Evolutionary conservation across 2,113 vertebrate species (phyloP).

Genomic region (Narcine bancroftii): DNA sequence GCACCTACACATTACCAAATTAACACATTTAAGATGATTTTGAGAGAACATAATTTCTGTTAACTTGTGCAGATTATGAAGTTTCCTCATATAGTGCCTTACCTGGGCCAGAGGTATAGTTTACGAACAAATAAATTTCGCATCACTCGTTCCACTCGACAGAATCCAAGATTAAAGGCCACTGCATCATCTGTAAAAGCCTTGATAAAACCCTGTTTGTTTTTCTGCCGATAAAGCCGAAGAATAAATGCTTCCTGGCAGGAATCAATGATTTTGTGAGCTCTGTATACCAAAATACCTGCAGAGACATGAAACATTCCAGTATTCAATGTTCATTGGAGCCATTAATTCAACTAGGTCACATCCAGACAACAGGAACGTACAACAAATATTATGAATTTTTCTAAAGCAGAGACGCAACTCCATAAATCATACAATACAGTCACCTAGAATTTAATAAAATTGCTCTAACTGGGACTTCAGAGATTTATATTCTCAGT

Average conservation of each 20-base stretch:
- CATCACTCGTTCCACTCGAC: constrained; percentile 94
- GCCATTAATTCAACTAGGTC: neutral
- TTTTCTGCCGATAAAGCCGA: constrained; percentile 91
- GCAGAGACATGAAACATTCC: constrained; percentile 37
- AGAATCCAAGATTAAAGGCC: constrained; percentile 85
- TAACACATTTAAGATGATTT: neutral
- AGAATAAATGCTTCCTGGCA: constrained; percentile 96
- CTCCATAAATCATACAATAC: neutral
- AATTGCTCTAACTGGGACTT: neutral
- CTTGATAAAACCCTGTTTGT: constrained; percentile 94
- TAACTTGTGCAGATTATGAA: neutral
- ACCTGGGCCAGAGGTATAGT: constrained; percentile 94
- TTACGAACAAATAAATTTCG: constrained; percentile 92
- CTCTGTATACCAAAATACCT: constrained; percentile 87
- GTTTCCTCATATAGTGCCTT: constrained; percentile 31
- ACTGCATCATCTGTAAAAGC: constrained; percentile 93
- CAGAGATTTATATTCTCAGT: constrained; percentile 6
- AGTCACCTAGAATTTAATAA: constrained; percentile 25
- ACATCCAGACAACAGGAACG: neutral
- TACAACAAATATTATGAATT: neutral
- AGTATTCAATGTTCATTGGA: neutral
- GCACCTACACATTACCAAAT: neutral
- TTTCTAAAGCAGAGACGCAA: neutral
- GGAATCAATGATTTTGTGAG: constrained; percentile 89
- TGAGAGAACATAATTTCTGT: neutral